phyloP scores from a whole-genome alignment of 2,888 invertebrate species.

The Epistrophe grossulariae region DNA sequence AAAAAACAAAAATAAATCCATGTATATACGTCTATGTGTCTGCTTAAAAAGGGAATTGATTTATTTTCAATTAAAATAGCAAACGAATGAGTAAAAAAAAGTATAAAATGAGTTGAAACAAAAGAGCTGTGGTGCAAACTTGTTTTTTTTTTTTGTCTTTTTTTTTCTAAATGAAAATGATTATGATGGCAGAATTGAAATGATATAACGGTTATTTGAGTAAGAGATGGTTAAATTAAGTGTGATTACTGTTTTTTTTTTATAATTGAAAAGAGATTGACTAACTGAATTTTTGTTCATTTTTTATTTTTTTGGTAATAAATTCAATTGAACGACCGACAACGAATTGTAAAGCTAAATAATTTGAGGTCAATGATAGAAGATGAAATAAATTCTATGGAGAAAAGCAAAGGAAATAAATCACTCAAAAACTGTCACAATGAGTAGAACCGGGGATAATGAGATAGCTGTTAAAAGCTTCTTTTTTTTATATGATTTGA shows the following conservation, averaged over 20 bases:
- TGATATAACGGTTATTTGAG: slow-evolving; percentile 31
- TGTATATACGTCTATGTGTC: slow-evolving; percentile 3
- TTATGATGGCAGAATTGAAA: slow-evolving; percentile 21
- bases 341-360: neutral
- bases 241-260: slow-evolving; percentile 29
- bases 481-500: no score
- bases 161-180: slow-evolving; percentile 32
- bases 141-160: slow-evolving; percentile 52
- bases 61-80: slow-evolving; percentile 74
- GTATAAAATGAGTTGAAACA: slow-evolving; percentile 27
- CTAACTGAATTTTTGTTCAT: neutral
- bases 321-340: neutral
- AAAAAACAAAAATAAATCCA: neutral
- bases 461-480: neutral
- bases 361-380: slow-evolving; percentile 1
- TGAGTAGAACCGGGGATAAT: neutral
- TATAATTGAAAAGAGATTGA: slow-evolving; percentile 30
- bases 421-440: neutral
- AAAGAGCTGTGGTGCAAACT: slow-evolving; percentile 57
- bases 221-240: slow-evolving; percentile 20
- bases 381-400: neutral
- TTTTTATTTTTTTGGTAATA: neutral
- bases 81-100: slow-evolving; percentile 27
- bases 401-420: neutral
- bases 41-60: slow-evolving; percentile 66